These are phyloP conservation scores for Neolamprologus caudopunctatus DNA, from an alignment of 2,113 vertebrate species.

Conservation along the genomic window DNA sequence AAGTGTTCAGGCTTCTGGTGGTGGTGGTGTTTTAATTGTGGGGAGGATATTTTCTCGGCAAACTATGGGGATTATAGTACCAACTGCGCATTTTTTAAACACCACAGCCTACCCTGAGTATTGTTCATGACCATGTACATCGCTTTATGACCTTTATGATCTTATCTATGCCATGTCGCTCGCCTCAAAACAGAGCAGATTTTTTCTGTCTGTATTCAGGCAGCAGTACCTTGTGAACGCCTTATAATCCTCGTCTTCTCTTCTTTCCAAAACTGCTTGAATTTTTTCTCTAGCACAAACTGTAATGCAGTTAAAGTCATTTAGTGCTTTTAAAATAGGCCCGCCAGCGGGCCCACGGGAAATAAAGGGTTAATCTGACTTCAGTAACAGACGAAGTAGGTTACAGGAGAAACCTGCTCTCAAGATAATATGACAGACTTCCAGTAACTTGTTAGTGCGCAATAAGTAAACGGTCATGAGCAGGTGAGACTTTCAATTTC, in stretches of 20 bases:
- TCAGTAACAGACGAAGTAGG: background rate
- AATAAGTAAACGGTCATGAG: background rate
- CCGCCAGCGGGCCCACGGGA: fast-evolving
- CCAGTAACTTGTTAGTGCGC: background rate
- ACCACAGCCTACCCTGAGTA: background rate
- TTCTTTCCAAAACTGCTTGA: background rate
- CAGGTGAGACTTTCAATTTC: background rate
- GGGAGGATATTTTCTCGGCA: background rate
- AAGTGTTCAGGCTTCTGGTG: background rate
- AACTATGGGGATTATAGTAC: background rate
- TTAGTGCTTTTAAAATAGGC: background rate
- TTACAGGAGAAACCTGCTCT: background rate
- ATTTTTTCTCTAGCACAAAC: background rate
- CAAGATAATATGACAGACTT: background rate
- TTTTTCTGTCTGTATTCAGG: background rate
- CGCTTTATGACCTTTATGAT: background rate
- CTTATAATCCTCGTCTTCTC: background rate
- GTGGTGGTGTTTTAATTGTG: background rate
- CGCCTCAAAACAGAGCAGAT: background rate
- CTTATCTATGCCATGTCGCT: background rate
- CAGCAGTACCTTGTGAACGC: background rate
- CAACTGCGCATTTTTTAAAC: background rate
- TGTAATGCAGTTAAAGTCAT: background rate
- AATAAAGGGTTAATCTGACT: background rate
- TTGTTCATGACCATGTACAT: background rate